Conservation (phyloP, 1,140 invertebrate genomes). For the Lasaia peninsularis region DNA sequence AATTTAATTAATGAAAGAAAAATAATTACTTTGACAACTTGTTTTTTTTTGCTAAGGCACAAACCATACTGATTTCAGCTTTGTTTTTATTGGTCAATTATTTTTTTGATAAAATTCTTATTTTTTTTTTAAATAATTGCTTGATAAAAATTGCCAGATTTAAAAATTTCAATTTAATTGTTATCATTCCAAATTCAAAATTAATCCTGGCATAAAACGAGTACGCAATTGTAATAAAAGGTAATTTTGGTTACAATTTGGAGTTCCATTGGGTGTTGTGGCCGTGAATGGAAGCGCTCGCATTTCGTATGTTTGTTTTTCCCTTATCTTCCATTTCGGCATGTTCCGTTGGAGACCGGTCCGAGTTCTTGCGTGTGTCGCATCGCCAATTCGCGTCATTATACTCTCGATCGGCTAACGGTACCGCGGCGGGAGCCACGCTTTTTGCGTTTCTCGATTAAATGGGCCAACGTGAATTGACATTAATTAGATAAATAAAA, state of each 20-base stretch:
- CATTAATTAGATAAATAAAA: slow-evolving; percentile 44
- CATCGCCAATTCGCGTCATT: slow-evolving; percentile 51
- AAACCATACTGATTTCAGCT: too few relatives aligned
- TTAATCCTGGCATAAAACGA: neutral
- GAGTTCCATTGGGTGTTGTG: slow-evolving; percentile 31
- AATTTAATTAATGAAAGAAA: slow-evolving; percentile 1
- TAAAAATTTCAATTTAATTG: neutral
- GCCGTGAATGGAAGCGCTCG: slow-evolving; percentile 41
- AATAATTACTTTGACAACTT: neutral
- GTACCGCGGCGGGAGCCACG: slow-evolving; percentile 35
- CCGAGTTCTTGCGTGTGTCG: slow-evolving; percentile 52
- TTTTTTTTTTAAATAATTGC: too few relatives aligned
- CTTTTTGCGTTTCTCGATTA: slow-evolving; percentile 42
- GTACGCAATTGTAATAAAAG: neutral
- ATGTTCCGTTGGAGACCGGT: slow-evolving; percentile 43
- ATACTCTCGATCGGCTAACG: slow-evolving; percentile 40
- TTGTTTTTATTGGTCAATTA: too few relatives aligned
- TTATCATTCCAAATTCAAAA: neutral
- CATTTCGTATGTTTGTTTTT: slow-evolving; percentile 49
- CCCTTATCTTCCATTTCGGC: slow-evolving; percentile 48
- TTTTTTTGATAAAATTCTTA: neutral
- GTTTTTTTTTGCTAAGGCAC: too few relatives aligned
- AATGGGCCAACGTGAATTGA: slow-evolving; percentile 25
- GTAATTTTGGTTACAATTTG: slow-evolving; percentile 15
- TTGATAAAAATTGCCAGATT: too few relatives aligned